A percentile compares a stretch with the other conserved stretches of the same genome.
Evolutionary conservation across 2,888 invertebrate species (phyloP).

Genomic region (Drosophila recens): DNA sequence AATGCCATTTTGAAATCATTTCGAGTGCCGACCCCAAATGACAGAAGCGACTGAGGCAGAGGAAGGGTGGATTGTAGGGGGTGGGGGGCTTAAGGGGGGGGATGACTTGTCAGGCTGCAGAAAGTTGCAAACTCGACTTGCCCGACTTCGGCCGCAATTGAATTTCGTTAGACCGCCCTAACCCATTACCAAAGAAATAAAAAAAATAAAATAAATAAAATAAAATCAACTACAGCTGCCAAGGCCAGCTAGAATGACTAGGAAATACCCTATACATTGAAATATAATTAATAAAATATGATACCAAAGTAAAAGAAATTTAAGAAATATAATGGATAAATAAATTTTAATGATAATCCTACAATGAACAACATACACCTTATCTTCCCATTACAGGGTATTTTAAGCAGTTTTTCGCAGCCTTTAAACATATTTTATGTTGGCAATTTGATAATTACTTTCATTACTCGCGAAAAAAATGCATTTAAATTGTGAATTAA

Average conservation of each 20-base stretch:
- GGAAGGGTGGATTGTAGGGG: neutral
- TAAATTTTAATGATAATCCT: neutral
- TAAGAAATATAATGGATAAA: neutral
- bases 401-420: conserved; percentile 9
- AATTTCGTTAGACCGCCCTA: conserved; percentile 50
- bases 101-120: conserved; percentile 51
- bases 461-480: conserved; percentile 75
- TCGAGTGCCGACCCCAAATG: conserved; percentile 59
- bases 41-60: neutral
- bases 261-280: neutral
- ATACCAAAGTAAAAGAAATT: neutral
- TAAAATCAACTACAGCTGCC: conserved; percentile 14
- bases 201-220: conserved; percentile 9
- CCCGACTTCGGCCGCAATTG: conserved; percentile 67
- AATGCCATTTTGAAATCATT: conserved; percentile 77
- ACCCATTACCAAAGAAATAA: conserved; percentile 14
- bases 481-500: conserved; percentile 71
- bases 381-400: neutral
- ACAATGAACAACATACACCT: neutral
- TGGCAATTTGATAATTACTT: conserved; percentile 74
- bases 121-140: conserved; percentile 58
- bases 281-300: neutral
- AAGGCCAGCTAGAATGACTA: too few relatives aligned
- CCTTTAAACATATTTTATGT: conserved; percentile 12
- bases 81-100: neutral